Conservation (phyloP, 2,113 vertebrate genomes). For the Panthera tigris region DNA sequence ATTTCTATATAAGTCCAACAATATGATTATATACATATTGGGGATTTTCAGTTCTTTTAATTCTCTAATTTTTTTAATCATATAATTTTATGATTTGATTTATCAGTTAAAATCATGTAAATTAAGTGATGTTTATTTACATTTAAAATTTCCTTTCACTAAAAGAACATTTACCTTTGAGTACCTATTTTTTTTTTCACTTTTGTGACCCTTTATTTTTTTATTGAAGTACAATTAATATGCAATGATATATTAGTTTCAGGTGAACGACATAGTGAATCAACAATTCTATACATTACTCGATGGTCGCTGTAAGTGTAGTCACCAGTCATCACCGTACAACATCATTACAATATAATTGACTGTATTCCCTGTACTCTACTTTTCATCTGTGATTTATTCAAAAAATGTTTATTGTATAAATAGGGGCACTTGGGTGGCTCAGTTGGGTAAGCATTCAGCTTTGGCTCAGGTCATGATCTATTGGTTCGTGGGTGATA, state of each 20-base stretch:
- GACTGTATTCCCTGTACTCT: not conserved
- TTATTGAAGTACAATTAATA: not conserved
- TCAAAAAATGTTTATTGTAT: not conserved
- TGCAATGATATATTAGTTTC: not conserved
- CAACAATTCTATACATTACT: not conserved
- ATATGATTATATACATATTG: not conserved
- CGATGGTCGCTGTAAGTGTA: not conserved
- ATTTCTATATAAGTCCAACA: not conserved
- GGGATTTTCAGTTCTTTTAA: not conserved
- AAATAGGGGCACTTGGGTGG: too few species aligned
- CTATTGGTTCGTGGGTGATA: too few species aligned
- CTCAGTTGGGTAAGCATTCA: too few species aligned
- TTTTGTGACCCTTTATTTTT: not conserved
- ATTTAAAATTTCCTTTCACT: not conserved
- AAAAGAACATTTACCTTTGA: not conserved
- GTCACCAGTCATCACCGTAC: not conserved
- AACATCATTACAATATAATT: not conserved
- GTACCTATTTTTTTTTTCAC: not conserved
- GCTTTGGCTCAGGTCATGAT: too few species aligned
- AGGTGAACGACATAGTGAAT: not conserved
- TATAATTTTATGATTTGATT: not conserved
- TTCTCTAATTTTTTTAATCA: not conserved
- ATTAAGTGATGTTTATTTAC: not conserved
- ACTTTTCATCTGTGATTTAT: not conserved
- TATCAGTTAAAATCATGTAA: not conserved